Conservation (phyloP, 2,797 vertebrate genomes). For the Hydrolagus colliei region DNA sequence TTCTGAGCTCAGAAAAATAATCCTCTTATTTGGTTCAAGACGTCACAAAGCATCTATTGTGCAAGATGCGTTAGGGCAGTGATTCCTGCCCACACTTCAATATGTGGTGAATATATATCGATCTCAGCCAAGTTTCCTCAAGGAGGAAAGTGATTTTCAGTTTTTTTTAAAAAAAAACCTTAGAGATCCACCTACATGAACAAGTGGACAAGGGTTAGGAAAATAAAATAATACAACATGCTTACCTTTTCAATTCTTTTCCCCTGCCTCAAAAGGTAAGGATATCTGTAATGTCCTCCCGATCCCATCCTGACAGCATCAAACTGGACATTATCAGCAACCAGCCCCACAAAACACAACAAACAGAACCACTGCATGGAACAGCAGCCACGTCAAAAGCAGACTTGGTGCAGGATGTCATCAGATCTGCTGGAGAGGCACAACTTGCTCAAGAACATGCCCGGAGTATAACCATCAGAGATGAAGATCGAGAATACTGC, state of each 20-base stretch:
- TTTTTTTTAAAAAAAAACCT: too few relatives aligned
- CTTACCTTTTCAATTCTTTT: slow-evolving; percentile 23
- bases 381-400: slow-evolving; percentile 43
- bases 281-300: slow-evolving; percentile 62
- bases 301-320: slow-evolving; percentile 68
- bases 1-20: too few relatives aligned
- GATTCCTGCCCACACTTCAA: too few relatives aligned
- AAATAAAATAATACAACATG: too few relatives aligned
- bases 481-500: slow-evolving; percentile 66
- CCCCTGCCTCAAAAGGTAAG: slow-evolving; percentile 59
- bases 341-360: slow-evolving; percentile 40
- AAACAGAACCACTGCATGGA: slow-evolving; percentile 35
- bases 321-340: slow-evolving; percentile 71
- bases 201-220: too few relatives aligned
- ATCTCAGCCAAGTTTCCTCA: too few relatives aligned
- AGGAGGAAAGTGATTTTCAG: too few relatives aligned
- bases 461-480: slow-evolving; percentile 46
- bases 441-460: slow-evolving; percentile 59
- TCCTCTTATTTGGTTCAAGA: too few relatives aligned
- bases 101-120: too few relatives aligned
- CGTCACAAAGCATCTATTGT: too few relatives aligned
- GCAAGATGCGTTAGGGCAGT: too few relatives aligned
- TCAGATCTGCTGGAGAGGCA: slow-evolving; percentile 67
- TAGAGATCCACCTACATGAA: too few relatives aligned
- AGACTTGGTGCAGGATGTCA: slow-evolving; percentile 73